A percentile compares a stretch with the other conserved stretches of the same genome.
Evolutionary conservation across 2,797 vertebrate species (phyloP).

Genomic region (Glossophaga mutica): DNA sequence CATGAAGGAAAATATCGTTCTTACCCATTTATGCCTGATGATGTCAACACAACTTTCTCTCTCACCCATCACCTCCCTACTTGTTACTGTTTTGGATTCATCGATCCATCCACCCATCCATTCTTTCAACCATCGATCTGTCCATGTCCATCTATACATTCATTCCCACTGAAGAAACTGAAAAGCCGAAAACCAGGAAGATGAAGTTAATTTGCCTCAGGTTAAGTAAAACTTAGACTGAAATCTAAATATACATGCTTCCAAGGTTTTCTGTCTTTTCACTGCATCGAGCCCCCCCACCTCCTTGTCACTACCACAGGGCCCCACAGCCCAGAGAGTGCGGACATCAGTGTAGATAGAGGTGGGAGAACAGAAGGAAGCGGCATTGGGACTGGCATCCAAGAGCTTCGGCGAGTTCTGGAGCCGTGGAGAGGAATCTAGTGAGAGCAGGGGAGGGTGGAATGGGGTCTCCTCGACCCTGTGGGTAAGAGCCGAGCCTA

Average conservation of each 20-base stretch:
- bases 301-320: no score
- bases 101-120: neutral
- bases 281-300: neutral
- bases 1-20: neutral
- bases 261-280: neutral
- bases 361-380: neutral
- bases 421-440: neutral
- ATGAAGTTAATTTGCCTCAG: neutral
- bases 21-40: neutral
- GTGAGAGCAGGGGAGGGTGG: accelerated
- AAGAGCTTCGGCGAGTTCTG: neutral
- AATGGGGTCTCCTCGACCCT: no score
- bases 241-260: neutral
- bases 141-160: neutral
- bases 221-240: neutral
- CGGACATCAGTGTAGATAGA: neutral
- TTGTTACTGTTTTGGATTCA: neutral
- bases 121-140: neutral
- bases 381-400: neutral
- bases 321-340: neutral
- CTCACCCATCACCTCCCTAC: neutral
- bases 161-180: neutral
- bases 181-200: neutral
- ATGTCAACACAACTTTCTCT: neutral
- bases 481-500: neutral